Evolutionary conservation across 30 jellyfish, hydroid and myxozoan genomes (phyloP).

Genomic region (Hydra vulgaris): DNA sequence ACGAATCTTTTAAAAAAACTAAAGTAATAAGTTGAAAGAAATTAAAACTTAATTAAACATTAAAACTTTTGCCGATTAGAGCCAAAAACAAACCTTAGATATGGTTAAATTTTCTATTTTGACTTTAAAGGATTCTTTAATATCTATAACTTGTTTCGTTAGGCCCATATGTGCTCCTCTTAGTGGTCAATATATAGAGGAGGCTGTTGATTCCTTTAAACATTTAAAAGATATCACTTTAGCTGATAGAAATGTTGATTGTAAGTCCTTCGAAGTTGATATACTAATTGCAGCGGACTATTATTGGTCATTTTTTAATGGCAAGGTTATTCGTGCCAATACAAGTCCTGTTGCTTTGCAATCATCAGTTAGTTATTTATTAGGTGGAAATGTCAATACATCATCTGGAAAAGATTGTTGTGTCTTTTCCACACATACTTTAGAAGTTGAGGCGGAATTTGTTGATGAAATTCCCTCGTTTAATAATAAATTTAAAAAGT

Average conservation of each 20-base stretch:
- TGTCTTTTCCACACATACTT: neutral
- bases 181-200: no score
- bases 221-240: neutral
- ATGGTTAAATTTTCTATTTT: neutral
- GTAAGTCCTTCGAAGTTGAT: neutral
- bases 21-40: no score
- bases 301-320: conserved; percentile 6
- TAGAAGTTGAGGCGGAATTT: neutral
- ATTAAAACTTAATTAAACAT: conserved; percentile 24
- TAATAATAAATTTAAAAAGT: neutral
- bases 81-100: neutral
- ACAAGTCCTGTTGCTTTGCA: conserved; percentile 4
- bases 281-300: neutral
- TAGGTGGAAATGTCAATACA: neutral
- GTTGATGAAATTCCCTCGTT: neutral
- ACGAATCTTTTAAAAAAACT: no score
- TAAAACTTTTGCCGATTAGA: conserved; percentile 5
- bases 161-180: conserved; percentile 8
- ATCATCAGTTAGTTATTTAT: neutral
- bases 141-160: neutral
- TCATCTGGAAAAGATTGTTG: neutral
- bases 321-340: neutral
- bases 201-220: no score
- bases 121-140: neutral
- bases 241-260: neutral